phyloP scores from a whole-genome alignment of 2,888 invertebrate genomes.

The Drosophila neutralis region DNA sequence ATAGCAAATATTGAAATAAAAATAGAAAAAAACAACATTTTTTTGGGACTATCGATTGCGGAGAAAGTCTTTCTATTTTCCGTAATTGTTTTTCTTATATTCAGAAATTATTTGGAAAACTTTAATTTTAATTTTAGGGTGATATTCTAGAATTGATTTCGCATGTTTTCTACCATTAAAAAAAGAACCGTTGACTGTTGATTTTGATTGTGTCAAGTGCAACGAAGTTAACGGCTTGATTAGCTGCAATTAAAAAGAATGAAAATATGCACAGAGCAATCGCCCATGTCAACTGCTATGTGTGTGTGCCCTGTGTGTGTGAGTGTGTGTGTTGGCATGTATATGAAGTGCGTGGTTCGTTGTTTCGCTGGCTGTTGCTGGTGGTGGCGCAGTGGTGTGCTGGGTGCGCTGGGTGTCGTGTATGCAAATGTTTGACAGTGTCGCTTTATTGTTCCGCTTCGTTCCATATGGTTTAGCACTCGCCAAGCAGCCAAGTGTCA shows the following conservation, averaged over 20 bases:
- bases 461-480: constrained; percentile 73
- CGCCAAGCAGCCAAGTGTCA: constrained; percentile 43
- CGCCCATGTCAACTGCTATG: neutral
- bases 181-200: neutral
- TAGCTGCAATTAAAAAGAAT: constrained; percentile 40
- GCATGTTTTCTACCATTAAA: too few species aligned
- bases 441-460: constrained; percentile 77
- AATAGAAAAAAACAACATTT: neutral
- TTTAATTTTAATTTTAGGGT: neutral
- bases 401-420: constrained; percentile 60
- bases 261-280: constrained; percentile 2
- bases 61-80: too few species aligned
- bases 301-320: constrained; percentile 2
- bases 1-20: neutral
- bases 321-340: constrained; percentile 2
- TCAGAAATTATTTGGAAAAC: neutral
- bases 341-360: constrained; percentile 18
- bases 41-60: too few species aligned
- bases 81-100: neutral
- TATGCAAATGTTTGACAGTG: constrained; percentile 79
- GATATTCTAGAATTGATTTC: neutral
- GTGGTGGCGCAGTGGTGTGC: neutral
- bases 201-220: constrained; percentile 10
- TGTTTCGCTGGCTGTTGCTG: constrained; percentile 11
- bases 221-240: constrained; percentile 49